phyloP scores from a whole-genome alignment of 2,888 invertebrate genomes.

The Oasisia sp. region DNA sequence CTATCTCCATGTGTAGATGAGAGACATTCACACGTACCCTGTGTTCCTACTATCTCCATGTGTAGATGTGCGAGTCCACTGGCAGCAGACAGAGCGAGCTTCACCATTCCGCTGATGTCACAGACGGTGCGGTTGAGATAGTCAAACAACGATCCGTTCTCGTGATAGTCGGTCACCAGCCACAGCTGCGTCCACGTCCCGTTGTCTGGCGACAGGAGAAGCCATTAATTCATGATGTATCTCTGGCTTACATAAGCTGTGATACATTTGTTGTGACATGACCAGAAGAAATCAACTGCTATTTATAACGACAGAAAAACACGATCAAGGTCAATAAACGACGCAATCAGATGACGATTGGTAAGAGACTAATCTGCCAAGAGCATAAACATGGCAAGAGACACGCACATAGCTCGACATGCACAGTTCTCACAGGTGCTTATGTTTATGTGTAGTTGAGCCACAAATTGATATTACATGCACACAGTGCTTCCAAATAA shows the following conservation, averaged over 20 bases:
- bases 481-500: too few relatives aligned
- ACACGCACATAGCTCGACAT: too few relatives aligned
- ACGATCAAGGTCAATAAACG: too few relatives aligned
- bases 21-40: constrained; percentile 70
- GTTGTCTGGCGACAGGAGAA: constrained; percentile 76
- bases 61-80: constrained; percentile 96
- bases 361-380: too few relatives aligned
- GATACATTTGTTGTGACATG: neutral
- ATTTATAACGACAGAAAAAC: neutral
- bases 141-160: constrained; percentile 96
- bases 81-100: constrained; percentile 83
- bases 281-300: neutral
- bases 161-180: constrained; percentile 98
- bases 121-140: constrained; percentile 86
- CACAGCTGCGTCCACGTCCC: constrained; percentile 98
- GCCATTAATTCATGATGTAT: neutral
- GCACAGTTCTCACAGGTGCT: too few relatives aligned
- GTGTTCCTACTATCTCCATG: constrained; percentile 96
- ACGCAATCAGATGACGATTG: too few relatives aligned
- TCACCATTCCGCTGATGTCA: constrained; percentile 84
- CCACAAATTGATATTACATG: too few relatives aligned
- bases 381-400: too few relatives aligned
- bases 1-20: neutral
- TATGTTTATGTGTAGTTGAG: too few relatives aligned
- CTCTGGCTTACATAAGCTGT: neutral